Evolutionary conservation across 1,140 invertebrate species (phyloP).

Genomic region (Diuraphis noxia): DNA sequence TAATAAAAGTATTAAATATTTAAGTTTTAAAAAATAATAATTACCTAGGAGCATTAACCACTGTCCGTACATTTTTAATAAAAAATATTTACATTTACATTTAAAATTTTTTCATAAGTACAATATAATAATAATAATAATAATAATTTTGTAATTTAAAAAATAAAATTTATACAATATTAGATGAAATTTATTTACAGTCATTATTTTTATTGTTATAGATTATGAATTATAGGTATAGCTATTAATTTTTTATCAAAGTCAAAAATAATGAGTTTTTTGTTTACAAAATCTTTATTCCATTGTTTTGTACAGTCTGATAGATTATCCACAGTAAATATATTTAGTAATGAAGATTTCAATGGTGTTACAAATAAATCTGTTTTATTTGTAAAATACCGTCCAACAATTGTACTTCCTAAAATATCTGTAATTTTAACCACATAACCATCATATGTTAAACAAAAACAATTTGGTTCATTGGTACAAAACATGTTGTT

Average conservation of each 20-base stretch:
- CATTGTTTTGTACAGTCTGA: neutral
- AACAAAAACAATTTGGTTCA: neutral
- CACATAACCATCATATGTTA: neutral
- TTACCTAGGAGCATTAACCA: too few relatives aligned
- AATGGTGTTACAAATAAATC: neutral
- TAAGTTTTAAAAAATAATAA: too few relatives aligned
- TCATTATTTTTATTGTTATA: too few relatives aligned
- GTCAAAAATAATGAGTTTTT: neutral
- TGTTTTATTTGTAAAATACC: neutral
- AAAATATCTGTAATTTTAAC: constrained; percentile 7
- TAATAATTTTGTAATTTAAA: too few relatives aligned
- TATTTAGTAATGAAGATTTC: neutral
- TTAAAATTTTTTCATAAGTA: too few relatives aligned
- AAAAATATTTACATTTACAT: too few relatives aligned
- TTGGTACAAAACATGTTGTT: neutral
- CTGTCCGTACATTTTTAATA: too few relatives aligned
- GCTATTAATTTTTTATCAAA: neutral
- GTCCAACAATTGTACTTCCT: neutral
- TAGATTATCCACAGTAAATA: neutral
- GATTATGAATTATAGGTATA: neutral
- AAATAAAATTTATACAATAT: too few relatives aligned
- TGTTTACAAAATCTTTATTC: neutral
- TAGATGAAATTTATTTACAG: too few relatives aligned
- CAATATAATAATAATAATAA: too few relatives aligned
- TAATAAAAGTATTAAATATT: too few relatives aligned